Conservation (phyloP, 2,888 invertebrate species). For the Neoitamus cyanurus region DNA sequence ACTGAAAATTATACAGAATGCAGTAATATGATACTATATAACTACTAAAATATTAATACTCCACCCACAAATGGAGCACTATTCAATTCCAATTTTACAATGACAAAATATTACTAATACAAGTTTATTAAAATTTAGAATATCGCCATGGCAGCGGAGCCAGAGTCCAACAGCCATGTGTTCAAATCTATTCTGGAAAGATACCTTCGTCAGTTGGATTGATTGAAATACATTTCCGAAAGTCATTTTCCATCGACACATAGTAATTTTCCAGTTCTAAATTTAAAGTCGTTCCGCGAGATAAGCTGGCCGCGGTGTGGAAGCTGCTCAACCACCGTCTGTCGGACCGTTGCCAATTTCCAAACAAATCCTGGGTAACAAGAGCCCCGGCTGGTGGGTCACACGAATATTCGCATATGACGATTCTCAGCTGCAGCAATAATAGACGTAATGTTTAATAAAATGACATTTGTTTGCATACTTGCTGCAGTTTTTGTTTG, state of each 20-base stretch:
- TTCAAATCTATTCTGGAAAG: background rate
- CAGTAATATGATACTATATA: too few relatives aligned
- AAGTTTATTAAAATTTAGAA: background rate
- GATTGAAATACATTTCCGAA: slow-evolving; percentile 52
- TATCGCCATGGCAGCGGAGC: background rate
- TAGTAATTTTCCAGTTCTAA: slow-evolving; percentile 29
- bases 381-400: background rate
- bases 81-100: too few relatives aligned
- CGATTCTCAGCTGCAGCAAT: background rate
- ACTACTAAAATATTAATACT: too few relatives aligned
- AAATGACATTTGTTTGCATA: slow-evolving; percentile 29
- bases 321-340: background rate
- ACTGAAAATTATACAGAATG: too few relatives aligned
- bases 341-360: slow-evolving; percentile 18
- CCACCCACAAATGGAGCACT: too few relatives aligned
- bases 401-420: background rate
- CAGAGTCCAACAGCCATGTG: background rate
- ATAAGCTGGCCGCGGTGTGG: background rate
- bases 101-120: too few relatives aligned
- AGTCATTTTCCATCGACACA: slow-evolving; percentile 49
- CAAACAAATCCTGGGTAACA: slow-evolving; percentile 22
- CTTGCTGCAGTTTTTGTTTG: slow-evolving; percentile 21
- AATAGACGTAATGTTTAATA: background rate
- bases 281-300: slow-evolving; percentile 1
- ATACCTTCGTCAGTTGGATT: slow-evolving; percentile 1